Base-by-base conservation (phyloP, 2,888 invertebrate genomes). In the Apoda limacodes region DNA sequence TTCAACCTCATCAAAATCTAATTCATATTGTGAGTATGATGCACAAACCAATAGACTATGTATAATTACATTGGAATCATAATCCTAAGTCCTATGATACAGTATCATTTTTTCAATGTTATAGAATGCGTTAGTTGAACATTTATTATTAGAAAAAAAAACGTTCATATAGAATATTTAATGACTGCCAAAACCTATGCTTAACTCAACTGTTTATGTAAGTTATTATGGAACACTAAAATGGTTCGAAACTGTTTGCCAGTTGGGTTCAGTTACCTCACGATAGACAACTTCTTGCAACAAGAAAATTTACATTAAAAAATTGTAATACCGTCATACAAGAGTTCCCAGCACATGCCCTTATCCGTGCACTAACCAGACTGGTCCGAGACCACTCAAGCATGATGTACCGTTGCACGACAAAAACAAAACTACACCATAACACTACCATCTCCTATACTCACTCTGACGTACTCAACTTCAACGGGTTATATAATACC, bases 281-380 rank as follows among this genome's bases (percentile, higher is more conserved):
- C 5, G 5, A 5, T 5, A 5, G 17, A 7, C 5, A 5, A 17
- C 5, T 17, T 6, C 5, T 7, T 17, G 7, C 7, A 17, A 7
- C 5, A 6, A 17, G 17, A 6, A 17, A 17, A 6, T 17, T 17
- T 7, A 17, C 17, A 53, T 46, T 59, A 66, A 69, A 68, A 66
- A 57, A 50, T 34, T 48, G 48, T 58, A 59, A 62, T 61, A 59
- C 56, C 58, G 62, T 65, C 66, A 66, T 62, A 55, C 5, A 17
- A 6, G 7, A 17, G 7, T 5, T 17, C 17, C 57, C 60, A 51
- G 43, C 40, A 45, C 52, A 52, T 68, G 63, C 61, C 74, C 75
- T 72, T 72, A 72, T 69, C 57, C 45, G 69, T 49, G 40, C 47
- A 55, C 55, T 44, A 37, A 48, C 48, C 43, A 42, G 53, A 56